Percentiles rank a stretch among this genome's conserved stretches.
phyloP scores from a whole-genome alignment of 2,797 vertebrate genomes.

The Antennarius maculatus region DNA sequence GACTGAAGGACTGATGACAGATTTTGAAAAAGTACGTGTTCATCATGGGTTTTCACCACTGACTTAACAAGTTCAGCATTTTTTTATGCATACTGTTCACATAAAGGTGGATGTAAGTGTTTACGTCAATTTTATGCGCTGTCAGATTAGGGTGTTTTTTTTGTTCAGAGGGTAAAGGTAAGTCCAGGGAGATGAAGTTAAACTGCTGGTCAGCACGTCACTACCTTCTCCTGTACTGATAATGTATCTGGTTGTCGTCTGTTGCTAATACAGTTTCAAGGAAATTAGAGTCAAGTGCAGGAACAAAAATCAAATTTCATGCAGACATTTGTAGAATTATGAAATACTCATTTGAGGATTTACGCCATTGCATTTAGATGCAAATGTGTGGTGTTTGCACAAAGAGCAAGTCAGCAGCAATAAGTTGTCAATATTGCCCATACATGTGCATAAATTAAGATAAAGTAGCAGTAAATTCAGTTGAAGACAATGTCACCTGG shows the following conservation, averaged over 20 bases:
- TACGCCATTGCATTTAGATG: background rate
- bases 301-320: background rate
- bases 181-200: conserved; percentile 38
- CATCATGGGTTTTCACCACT: too few species aligned
- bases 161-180: conserved; percentile 23
- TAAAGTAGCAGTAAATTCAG: background rate
- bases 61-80: too few species aligned
- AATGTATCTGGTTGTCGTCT: conserved; percentile 39
- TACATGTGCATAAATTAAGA: too few species aligned
- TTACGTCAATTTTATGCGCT: background rate
- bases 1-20: too few species aligned
- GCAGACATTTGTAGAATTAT: background rate
- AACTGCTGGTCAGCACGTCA: conserved; percentile 38
- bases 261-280: conserved; percentile 45
- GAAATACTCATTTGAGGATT: background rate
- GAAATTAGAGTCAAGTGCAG: conserved; percentile 2
- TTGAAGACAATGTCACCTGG: too few species aligned
- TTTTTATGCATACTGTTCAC: too few species aligned
- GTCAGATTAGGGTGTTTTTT: background rate
- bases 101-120: too few species aligned
- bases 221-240: conserved; percentile 40
- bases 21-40: too few species aligned
- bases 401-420: background rate
- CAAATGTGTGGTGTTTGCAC: background rate
- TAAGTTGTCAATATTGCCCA: too few species aligned